Percentiles rank a stretch among this genome's conserved stretches.
These are phyloP conservation scores for Atherix ibis DNA, from an alignment of 2,888 invertebrate genomes.

Conservation along the genomic window DNA sequence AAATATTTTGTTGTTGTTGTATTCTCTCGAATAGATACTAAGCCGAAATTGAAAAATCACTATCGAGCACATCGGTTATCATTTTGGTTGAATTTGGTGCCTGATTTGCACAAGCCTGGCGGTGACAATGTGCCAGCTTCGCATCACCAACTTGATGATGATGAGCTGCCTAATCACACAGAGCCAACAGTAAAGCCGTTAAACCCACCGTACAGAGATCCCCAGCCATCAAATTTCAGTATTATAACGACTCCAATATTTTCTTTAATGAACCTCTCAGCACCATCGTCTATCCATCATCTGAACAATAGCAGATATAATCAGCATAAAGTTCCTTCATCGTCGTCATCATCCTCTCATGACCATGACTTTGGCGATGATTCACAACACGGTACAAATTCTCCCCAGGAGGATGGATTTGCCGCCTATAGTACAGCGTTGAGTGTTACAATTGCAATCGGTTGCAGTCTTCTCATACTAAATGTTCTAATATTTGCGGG, in stretches of 20 bases:
- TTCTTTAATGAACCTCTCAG: constrained; percentile 29
- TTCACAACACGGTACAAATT: constrained; percentile 30
- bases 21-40: too few species aligned
- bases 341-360: constrained; percentile 12
- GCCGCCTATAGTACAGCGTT: constrained; percentile 82
- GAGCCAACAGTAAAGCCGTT: constrained; percentile 37
- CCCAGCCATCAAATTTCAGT: constrained; percentile 21
- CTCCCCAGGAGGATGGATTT: constrained; percentile 69
- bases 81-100: constrained; percentile 89
- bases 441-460: constrained; percentile 87
- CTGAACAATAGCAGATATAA: constrained; percentile 11
- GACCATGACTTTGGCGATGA: constrained; percentile 22
- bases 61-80: constrained; percentile 85
- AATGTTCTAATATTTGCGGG: constrained; percentile 90
- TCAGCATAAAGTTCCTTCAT: constrained; percentile 21
- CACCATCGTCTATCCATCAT: constrained; percentile 25
- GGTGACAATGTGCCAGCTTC: constrained; percentile 71
- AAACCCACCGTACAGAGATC: constrained; percentile 23
- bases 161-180: constrained; percentile 30
- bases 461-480: constrained; percentile 77
- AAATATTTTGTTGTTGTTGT: too few species aligned
- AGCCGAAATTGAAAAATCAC: constrained; percentile 81
- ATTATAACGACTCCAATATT: constrained; percentile 32
- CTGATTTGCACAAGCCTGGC: constrained; percentile 76
- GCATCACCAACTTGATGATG: constrained; percentile 69